Evolutionary conservation across 2,113 vertebrate species (phyloP).

Genomic region (Philantomba maxwellii): DNA sequence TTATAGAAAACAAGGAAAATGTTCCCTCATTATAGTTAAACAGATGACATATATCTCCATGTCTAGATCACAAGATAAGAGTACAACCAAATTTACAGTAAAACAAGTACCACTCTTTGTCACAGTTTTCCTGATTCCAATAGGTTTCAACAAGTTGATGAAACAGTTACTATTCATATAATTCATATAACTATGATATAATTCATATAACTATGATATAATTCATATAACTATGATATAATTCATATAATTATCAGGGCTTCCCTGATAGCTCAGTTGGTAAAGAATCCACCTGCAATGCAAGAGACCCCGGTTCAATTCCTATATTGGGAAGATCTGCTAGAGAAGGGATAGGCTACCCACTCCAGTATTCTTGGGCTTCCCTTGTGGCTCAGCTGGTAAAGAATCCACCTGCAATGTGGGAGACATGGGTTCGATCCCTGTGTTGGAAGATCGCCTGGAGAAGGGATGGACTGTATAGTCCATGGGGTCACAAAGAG

Average conservation of each 20-base stretch:
- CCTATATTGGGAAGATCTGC: background rate
- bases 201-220: background rate
- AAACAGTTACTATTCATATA: background rate
- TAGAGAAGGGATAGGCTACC: background rate
- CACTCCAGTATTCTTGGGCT: background rate
- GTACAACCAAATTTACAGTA: background rate
- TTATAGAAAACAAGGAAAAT: background rate
- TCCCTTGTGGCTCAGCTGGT: background rate
- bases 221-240: background rate
- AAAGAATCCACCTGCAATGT: background rate
- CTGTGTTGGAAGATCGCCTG: background rate
- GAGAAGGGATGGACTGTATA: background rate
- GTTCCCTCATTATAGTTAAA: background rate
- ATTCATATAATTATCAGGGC: background rate
- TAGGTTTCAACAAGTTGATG: background rate
- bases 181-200: background rate
- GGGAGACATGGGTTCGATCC: background rate
- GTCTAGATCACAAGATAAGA: background rate
- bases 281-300: background rate
- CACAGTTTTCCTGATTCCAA: background rate
- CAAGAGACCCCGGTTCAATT: fast-evolving
- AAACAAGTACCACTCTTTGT: background rate
- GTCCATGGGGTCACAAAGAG: background rate
- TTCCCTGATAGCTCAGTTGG: background rate
- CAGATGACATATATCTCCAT: background rate